phyloP scores from a whole-genome alignment of 2,113 vertebrate genomes.

The Embiotoca jacksoni region DNA sequence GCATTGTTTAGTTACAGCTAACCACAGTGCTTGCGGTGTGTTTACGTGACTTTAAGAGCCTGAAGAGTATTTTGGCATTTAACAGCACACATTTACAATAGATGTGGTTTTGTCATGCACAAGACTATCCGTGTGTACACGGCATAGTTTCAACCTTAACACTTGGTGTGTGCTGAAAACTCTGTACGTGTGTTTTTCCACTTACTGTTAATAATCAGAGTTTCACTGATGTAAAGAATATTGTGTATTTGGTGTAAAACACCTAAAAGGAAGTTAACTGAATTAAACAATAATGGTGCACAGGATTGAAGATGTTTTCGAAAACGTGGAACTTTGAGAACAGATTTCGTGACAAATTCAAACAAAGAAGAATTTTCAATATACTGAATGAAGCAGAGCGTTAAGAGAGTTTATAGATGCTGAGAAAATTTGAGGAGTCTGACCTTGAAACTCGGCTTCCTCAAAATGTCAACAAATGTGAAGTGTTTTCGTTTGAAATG shows the following conservation, averaged over 20 bases:
- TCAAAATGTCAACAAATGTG: background rate
- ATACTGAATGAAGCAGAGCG: background rate
- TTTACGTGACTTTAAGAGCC: background rate
- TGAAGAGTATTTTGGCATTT: constrained; percentile 1
- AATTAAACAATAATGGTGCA: background rate
- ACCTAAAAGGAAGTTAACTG: background rate
- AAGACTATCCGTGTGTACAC: background rate
- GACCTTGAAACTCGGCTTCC: background rate
- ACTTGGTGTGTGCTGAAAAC: background rate
- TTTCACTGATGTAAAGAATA: background rate
- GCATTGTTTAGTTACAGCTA: background rate
- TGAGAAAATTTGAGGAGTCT: background rate
- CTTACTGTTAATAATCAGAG: background rate
- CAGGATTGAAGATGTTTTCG: background rate
- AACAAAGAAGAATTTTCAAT: background rate
- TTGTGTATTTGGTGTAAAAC: background rate
- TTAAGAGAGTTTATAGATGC: too few relatives aligned
- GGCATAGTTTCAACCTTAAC: background rate
- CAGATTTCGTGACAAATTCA: background rate
- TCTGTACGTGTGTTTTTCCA: background rate
- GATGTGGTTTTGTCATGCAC: background rate
- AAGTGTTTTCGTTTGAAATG: constrained; percentile 1
- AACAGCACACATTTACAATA: background rate
- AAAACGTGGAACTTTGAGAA: background rate
- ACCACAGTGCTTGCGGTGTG: background rate